phyloP scores from a whole-genome alignment of 2,888 invertebrate species.

The Leucophenga montana region DNA sequence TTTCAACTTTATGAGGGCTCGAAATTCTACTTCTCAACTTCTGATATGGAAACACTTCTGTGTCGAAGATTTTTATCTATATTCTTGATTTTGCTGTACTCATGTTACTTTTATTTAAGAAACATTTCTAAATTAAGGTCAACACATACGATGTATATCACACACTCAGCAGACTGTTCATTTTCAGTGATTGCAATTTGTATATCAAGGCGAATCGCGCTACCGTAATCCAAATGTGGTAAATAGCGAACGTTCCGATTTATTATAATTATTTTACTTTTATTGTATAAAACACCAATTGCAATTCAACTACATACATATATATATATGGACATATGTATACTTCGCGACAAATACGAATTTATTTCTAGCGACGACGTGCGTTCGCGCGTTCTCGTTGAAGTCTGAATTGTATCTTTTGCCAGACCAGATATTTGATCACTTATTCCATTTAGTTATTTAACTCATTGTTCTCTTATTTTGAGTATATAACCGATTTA shows the following conservation, averaged over 20 bases:
- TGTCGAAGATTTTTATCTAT: constrained; percentile 1
- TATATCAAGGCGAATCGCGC: constrained; percentile 50
- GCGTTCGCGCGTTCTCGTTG: constrained; percentile 58
- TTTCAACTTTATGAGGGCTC: neutral
- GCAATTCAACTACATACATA: neutral
- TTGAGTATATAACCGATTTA: too few relatives aligned
- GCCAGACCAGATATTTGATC: too few relatives aligned
- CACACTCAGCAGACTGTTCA: constrained; percentile 13
- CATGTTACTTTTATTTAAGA: constrained; percentile 4
- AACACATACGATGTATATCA: neutral
- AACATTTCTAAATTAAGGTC: neutral
- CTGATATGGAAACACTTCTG: neutral
- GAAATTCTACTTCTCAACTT: neutral
- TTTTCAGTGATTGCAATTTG: constrained; percentile 43
- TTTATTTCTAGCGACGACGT: constrained; percentile 46
- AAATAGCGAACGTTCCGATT: constrained; percentile 47
- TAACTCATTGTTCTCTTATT: too few relatives aligned
- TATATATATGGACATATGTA: constrained; percentile 23
- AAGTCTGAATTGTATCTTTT: neutral
- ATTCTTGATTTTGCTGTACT: constrained; percentile 14
- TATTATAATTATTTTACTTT: constrained; percentile 21
- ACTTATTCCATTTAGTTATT: too few relatives aligned
- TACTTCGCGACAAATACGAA: constrained; percentile 31
- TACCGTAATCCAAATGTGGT: constrained; percentile 69
- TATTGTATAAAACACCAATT: too few relatives aligned